Conservation (phyloP, 2,797 vertebrate species). For the Takifugu rubripes region DNA sequence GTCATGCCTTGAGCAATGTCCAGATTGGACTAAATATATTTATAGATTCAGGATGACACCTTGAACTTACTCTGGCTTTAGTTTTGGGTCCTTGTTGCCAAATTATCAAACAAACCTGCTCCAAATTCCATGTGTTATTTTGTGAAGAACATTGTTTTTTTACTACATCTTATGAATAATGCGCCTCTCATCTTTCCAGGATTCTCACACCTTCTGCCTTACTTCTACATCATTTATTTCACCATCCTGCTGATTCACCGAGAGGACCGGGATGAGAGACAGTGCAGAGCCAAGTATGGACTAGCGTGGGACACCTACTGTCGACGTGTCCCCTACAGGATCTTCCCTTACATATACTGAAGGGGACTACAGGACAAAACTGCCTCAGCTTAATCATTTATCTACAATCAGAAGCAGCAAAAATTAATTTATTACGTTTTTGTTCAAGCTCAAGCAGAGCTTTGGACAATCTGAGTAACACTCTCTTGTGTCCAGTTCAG, state of each 20-base stretch:
- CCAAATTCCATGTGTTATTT: too few species aligned
- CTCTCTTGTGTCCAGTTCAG: background rate
- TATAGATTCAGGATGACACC: too few species aligned
- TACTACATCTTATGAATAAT: background rate
- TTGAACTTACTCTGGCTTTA: too few species aligned
- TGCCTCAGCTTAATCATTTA: background rate
- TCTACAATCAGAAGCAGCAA: conserved; percentile 13
- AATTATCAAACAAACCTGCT: too few species aligned
- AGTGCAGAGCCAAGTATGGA: conserved; percentile 84
- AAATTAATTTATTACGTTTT: background rate
- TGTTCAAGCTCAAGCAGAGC: background rate
- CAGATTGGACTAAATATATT: too few species aligned
- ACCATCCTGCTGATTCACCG: conserved; percentile 81
- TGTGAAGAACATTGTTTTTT: background rate
- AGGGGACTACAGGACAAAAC: conserved; percentile 15
- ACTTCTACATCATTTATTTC: conserved; percentile 89
- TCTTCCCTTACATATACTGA: conserved; percentile 89
- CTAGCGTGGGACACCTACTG: conserved; percentile 87
- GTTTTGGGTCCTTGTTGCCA: too few species aligned
- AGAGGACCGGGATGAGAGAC: conserved; percentile 85
- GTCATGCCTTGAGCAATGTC: too few species aligned
- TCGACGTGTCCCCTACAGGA: conserved; percentile 83
- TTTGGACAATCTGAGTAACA: conserved; percentile 9
- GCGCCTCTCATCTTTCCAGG: conserved; percentile 61
- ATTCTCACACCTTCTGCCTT: conserved; percentile 82